Conservation (phyloP, 2,113 vertebrate species). For the Clarias gariepinus region DNA sequence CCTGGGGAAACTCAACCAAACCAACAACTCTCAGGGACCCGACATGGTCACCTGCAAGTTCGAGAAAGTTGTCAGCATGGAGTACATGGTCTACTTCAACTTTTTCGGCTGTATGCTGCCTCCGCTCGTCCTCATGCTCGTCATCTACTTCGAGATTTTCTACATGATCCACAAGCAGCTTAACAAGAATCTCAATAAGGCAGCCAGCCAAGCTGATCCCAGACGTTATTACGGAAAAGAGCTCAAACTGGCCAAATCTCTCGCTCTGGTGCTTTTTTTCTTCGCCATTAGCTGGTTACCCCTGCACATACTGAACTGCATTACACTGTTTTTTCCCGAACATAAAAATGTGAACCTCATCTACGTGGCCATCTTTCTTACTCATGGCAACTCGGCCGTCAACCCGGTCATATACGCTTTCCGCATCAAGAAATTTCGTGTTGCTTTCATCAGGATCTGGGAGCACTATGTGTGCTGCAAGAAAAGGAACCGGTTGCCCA, state of each 20-base stretch:
- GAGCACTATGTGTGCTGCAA: conserved; percentile 86
- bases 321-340: conserved; percentile 84
- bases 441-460: conserved; percentile 90
- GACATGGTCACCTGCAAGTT: conserved; percentile 83
- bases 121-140: conserved; percentile 87
- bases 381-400: conserved; percentile 92
- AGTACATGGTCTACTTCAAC: conserved; percentile 99
- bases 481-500: conserved; percentile 51
- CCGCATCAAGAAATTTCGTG: conserved; percentile 92
- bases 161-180: conserved; percentile 95
- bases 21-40: conserved; percentile 59
- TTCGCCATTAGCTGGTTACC: conserved; percentile 94
- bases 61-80: conserved; percentile 94
- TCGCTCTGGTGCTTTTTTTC: conserved; percentile 90
- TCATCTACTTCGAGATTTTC: conserved; percentile 94
- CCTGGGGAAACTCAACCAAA: conserved; percentile 64
- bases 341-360: conserved; percentile 71
- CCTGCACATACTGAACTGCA: conserved; percentile 89
- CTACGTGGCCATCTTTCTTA: conserved; percentile 89
- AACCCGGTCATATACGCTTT: conserved; percentile 95
- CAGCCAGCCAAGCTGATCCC: conserved; percentile 80
- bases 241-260: conserved; percentile 91
- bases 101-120: conserved; percentile 95
- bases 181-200: conserved; percentile 80
- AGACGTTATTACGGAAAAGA: conserved; percentile 93